A percentile compares a stretch with the other conserved stretches of the same genome.
These are phyloP conservation scores for Catocala fraxini DNA, from an alignment of 2,888 invertebrate species.

Conservation along the genomic window DNA sequence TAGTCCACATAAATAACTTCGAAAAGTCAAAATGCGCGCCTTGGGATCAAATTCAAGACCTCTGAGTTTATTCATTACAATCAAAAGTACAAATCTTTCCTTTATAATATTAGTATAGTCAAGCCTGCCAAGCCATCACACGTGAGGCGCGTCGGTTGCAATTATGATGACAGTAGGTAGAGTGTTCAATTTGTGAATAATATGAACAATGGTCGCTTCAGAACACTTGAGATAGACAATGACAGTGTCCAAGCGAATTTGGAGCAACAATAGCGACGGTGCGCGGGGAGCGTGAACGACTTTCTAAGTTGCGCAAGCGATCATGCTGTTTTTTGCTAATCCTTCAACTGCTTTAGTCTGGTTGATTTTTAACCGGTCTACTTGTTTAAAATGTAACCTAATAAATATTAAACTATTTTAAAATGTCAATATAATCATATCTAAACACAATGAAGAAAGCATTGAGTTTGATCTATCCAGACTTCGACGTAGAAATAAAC, in stretches of 20 bases:
- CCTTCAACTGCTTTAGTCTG: constrained; percentile 5
- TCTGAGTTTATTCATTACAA: too few species aligned
- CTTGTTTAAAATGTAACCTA: too few species aligned
- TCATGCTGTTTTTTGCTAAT: constrained; percentile 44
- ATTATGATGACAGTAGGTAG: not conserved
- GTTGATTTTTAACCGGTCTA: not conserved
- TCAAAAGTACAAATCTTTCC: too few species aligned
- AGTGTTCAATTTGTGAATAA: not conserved
- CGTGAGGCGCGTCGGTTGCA: not conserved
- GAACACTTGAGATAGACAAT: constrained; percentile 36
- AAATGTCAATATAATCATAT: too few species aligned
- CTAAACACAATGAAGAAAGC: too few species aligned
- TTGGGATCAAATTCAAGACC: too few species aligned
- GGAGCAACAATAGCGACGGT: constrained; percentile 60
- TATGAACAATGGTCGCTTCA: constrained; percentile 8
- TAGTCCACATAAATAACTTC: too few species aligned
- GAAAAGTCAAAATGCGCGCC: too few species aligned
- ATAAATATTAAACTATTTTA: not conserved
- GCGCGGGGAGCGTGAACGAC: constrained; percentile 59
- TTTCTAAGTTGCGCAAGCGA: constrained; percentile 66
- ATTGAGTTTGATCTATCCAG: too few species aligned
- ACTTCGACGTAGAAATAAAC: too few species aligned
- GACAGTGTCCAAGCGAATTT: constrained; percentile 58
- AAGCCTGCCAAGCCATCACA: not conserved
- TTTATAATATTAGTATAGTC: not conserved